phyloP scores from a whole-genome alignment of 2,797 vertebrate genomes.

The Lithobates pipiens region DNA sequence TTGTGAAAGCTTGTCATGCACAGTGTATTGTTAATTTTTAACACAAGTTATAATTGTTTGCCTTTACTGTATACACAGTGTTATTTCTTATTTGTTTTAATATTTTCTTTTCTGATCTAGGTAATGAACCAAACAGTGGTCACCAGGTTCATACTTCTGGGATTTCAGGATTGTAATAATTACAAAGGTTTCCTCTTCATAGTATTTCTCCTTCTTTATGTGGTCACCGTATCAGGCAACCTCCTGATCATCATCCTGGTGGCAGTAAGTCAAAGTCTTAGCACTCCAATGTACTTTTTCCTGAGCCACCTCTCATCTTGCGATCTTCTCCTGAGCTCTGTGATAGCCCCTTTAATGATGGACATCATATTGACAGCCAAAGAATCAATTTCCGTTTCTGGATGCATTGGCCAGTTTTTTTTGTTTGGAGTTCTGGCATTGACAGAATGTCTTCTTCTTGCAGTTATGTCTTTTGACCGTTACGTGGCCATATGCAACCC shows the following conservation, averaged over 20 bases:
- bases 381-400: slow-evolving; percentile 38
- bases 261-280: slow-evolving; percentile 5
- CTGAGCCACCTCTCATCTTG: slow-evolving; percentile 41
- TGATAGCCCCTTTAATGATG: slow-evolving; percentile 53
- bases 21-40: too few species aligned
- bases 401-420: slow-evolving; percentile 42
- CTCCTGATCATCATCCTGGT: slow-evolving; percentile 41
- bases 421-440: slow-evolving; percentile 43
- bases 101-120: neutral
- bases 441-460: slow-evolving; percentile 45
- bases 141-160: slow-evolving; percentile 10
- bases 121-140: slow-evolving; percentile 11
- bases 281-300: slow-evolving; percentile 53
- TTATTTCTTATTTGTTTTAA: too few species aligned
- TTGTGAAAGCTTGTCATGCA: too few species aligned
- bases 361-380: slow-evolving; percentile 4
- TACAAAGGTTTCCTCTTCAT: slow-evolving; percentile 12
- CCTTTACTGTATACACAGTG: too few species aligned
- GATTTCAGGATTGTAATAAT: slow-evolving; percentile 21
- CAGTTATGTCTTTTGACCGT: slow-evolving; percentile 38
- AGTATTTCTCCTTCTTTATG: neutral
- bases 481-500: slow-evolving; percentile 22
- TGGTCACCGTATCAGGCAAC: slow-evolving; percentile 51
- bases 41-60: too few species aligned
- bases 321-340: slow-evolving; percentile 55